Conservation (phyloP, 2,797 vertebrate species). For the Etheostoma nigrum region DNA sequence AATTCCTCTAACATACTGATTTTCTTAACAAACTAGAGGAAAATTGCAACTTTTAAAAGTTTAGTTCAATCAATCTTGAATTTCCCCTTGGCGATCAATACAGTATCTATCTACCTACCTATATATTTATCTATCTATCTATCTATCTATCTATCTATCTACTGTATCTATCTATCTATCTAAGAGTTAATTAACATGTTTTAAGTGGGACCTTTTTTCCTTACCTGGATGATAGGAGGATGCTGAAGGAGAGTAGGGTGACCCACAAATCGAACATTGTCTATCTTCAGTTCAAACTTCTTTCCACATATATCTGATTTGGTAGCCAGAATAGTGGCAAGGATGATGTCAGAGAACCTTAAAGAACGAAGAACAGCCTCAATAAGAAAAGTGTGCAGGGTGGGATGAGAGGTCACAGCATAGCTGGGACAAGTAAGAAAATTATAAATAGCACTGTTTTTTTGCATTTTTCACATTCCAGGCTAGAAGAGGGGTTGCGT, state of each 20-base stretch:
- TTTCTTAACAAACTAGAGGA: background rate
- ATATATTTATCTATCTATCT: too few species aligned
- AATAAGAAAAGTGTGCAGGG: constrained; percentile 1
- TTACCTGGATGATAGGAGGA: constrained; percentile 91
- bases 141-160: too few species aligned
- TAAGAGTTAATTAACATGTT: background rate
- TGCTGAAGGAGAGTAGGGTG: constrained; percentile 96
- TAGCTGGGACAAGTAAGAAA: constrained; percentile 33
- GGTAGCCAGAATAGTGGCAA: constrained; percentile 97
- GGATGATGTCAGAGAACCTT: constrained; percentile 98
- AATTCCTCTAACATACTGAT: too few species aligned
- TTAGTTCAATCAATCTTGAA: background rate
- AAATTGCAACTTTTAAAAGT: background rate
- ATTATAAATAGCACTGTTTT: constrained; percentile 53
- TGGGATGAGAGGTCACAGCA: constrained; percentile 11
- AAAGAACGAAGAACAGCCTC: constrained; percentile 10
- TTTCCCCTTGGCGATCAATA: too few species aligned
- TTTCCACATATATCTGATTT: constrained; percentile 99
- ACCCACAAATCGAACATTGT: constrained; percentile 97
- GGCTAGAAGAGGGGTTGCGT: constrained; percentile 50
- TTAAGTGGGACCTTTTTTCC: background rate
- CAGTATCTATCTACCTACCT: too few species aligned
- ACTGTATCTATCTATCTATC: too few species aligned
- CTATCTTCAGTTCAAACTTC: constrained; percentile 99
- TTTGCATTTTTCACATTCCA: constrained; percentile 42